These are phyloP conservation scores for Drosophila nikananu DNA, from an alignment of 1,140 invertebrate genomes.

Conservation along the genomic window DNA sequence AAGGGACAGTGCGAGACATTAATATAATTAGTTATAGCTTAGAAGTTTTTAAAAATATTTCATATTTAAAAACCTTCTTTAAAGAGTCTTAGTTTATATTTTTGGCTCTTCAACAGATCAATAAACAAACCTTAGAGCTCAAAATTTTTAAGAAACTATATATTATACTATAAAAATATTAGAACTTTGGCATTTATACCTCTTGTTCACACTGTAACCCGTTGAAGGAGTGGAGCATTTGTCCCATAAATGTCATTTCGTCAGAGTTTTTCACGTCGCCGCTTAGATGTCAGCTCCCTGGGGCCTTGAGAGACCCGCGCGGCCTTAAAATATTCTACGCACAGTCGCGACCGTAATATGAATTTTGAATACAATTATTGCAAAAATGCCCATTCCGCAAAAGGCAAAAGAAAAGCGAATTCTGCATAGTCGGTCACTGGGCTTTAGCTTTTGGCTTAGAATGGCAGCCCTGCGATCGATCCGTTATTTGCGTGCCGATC, in stretches of 20 bases:
- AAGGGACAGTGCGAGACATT: conserved; percentile 7
- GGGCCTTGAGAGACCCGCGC: conserved; percentile 40
- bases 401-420: conserved; percentile 33
- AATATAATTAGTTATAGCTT: not conserved
- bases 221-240: conserved; percentile 78
- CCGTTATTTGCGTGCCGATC: conserved; percentile 38
- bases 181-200: not conserved
- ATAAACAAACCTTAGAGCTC: not conserved
- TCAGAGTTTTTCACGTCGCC: conserved; percentile 76
- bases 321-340: conserved; percentile 75
- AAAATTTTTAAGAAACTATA: no score
- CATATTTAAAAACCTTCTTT: not conserved
- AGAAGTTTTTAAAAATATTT: not conserved
- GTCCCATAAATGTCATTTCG: conserved; percentile 80
- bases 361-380: conserved; percentile 82
- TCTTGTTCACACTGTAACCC: conserved; percentile 10
- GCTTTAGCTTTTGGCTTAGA: conserved; percentile 26
- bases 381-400: conserved; percentile 59
- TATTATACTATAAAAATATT: not conserved
- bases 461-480: no score
- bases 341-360: conserved; percentile 70
- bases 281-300: conserved; percentile 57
- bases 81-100: no score
- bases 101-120: not conserved
- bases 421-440: conserved; percentile 70